Conservation (phyloP, 1,140 invertebrate species). For the Heliconius congener region DNA sequence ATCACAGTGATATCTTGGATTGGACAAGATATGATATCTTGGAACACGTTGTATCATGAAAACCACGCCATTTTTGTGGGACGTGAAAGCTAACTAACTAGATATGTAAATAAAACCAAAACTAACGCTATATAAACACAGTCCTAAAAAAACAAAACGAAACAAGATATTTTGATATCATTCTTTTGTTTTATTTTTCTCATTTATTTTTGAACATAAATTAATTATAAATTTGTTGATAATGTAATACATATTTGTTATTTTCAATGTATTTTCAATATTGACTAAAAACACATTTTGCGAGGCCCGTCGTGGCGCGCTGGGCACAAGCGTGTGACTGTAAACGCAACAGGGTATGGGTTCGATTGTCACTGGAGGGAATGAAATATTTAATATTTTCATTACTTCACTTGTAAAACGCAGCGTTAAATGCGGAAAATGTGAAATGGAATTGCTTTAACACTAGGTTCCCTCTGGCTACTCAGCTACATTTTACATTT, state of each 20-base stretch:
- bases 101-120: neutral
- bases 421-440: neutral
- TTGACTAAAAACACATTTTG: no score
- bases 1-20: no score
- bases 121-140: neutral
- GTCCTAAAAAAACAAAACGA: neutral
- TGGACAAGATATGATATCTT: neutral
- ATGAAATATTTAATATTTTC: neutral
- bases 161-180: neutral
- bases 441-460: neutral
- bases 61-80: constrained; percentile 23
- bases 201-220: neutral
- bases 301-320: no score
- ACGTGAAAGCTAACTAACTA: constrained; percentile 20
- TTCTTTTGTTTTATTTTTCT: neutral
- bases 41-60: constrained; percentile 15
- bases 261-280: no score
- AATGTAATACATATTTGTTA: no score
- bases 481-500: no score
- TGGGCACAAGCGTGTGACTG: no score
- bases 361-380: no score
- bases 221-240: no score
- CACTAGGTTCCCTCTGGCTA: neutral
- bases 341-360: no score
- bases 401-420: neutral